Conservation (phyloP, 2,113 vertebrate species). For the Irena cyanogastra region DNA sequence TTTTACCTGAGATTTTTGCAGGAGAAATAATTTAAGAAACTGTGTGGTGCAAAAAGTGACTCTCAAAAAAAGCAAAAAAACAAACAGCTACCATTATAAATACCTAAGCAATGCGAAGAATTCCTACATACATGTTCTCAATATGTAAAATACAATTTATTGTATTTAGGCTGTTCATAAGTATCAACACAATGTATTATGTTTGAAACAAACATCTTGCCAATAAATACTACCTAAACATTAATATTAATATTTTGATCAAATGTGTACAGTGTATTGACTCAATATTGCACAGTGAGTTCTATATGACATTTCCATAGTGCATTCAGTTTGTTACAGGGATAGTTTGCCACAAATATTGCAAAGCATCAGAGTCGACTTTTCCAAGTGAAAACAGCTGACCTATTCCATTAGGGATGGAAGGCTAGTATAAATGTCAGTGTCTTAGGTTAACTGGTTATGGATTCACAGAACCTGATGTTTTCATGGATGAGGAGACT, state of each 20-base stretch:
- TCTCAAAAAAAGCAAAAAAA: not conserved
- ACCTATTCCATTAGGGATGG: not conserved
- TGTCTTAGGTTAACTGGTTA: not conserved
- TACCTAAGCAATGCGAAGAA: not conserved
- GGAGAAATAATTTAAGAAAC: not conserved
- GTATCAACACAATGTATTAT: constrained; percentile 30
- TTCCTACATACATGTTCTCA: not conserved
- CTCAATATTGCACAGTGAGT: constrained; percentile 37
- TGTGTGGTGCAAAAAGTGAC: not conserved
- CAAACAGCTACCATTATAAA: not conserved
- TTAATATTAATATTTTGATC: constrained; percentile 2
- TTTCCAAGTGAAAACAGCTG: constrained; percentile 21
- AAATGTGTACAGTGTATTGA: constrained; percentile 32
- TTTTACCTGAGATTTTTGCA: not conserved
- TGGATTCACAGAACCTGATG: not conserved
- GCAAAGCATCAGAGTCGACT: constrained; percentile 14
- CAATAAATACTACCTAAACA: constrained; percentile 57
- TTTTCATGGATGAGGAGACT: constrained; percentile 9
- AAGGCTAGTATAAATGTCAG: not conserved
- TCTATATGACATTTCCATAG: constrained; percentile 9
- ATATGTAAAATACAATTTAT: constrained; percentile 77
- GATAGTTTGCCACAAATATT: constrained; percentile 37
- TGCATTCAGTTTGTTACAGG: constrained; percentile 15
- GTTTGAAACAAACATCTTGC: constrained; percentile 57
- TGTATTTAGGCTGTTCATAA: constrained; percentile 55